Evolutionary conservation across 2,113 vertebrate genomes (phyloP).

Genomic region (Microcebus murinus): DNA sequence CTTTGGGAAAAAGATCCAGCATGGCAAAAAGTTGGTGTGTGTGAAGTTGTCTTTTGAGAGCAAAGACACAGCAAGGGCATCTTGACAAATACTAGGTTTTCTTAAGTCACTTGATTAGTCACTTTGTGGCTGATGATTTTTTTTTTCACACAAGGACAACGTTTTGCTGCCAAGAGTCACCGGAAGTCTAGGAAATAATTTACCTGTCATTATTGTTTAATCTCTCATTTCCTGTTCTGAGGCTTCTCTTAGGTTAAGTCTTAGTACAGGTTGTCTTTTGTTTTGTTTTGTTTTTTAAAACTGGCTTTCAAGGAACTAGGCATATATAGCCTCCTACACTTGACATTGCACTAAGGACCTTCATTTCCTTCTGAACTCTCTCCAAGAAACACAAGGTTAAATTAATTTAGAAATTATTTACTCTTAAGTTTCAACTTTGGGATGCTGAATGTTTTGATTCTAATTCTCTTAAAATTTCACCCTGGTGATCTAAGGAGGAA

Average conservation of each 20-base stretch:
- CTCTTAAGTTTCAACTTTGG: slow-evolving; percentile 66
- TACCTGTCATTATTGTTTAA: slow-evolving; percentile 86
- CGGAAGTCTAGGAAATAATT: slow-evolving; percentile 89
- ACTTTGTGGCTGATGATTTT: slow-evolving; percentile 80
- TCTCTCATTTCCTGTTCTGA: slow-evolving; percentile 86
- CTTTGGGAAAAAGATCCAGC: neutral
- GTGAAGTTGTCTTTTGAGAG: slow-evolving; percentile 76
- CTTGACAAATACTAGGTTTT: slow-evolving; percentile 82
- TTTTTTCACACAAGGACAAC: slow-evolving; percentile 71
- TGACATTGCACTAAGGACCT: neutral
- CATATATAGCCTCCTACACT: slow-evolving; percentile 62
- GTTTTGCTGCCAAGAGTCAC: slow-evolving; percentile 86
- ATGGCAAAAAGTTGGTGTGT: neutral
- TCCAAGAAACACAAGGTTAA: slow-evolving; percentile 79
- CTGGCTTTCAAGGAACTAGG: slow-evolving; percentile 76
- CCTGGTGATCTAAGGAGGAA: slow-evolving; percentile 15
- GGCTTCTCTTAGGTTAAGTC: slow-evolving; percentile 77
- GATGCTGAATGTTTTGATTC: slow-evolving; percentile 54
- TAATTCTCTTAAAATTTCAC: slow-evolving; percentile 33
- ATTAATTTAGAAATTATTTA: slow-evolving; percentile 79
- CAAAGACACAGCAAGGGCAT: slow-evolving; percentile 74
- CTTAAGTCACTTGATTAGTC: slow-evolving; percentile 84
- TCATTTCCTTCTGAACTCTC: slow-evolving; percentile 67
- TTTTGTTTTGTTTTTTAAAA: slow-evolving; percentile 74
- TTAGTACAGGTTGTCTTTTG: slow-evolving; percentile 81